These are phyloP conservation scores for Aphis gossypii DNA, from an alignment of 1,140 invertebrate genomes.

Conservation along the genomic window DNA sequence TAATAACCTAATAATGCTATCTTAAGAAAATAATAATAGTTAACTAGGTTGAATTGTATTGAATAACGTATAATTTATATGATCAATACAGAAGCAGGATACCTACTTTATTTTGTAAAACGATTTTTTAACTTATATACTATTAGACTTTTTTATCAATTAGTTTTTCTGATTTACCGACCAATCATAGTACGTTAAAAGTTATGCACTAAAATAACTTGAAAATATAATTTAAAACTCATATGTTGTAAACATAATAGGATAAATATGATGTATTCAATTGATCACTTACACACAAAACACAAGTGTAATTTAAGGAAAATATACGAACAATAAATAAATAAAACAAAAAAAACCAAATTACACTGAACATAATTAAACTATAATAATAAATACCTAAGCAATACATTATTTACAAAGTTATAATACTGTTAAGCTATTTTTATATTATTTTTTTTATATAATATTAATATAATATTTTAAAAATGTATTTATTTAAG, in stretches of 20 bases:
- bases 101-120: background rate
- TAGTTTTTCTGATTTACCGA: background rate
- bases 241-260: background rate
- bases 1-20: background rate
- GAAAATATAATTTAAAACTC: background rate
- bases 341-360: background rate
- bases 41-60: background rate
- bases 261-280: background rate
- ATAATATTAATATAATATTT: background rate
- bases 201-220: background rate
- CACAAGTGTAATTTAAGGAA: background rate
- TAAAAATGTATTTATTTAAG: background rate
- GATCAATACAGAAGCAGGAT: background rate
- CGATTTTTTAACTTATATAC: slow-evolving; percentile 1
- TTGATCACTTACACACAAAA: background rate
- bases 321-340: background rate
- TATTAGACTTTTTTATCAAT: background rate
- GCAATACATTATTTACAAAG: background rate
- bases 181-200: background rate
- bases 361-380: too few species aligned
- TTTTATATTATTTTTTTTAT: too few species aligned
- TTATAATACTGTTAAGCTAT: background rate
- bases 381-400: background rate
- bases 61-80: background rate
- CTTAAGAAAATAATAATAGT: background rate